Conservation (phyloP, 2,888 invertebrate genomes). For the Coelinius sp. region DNA sequence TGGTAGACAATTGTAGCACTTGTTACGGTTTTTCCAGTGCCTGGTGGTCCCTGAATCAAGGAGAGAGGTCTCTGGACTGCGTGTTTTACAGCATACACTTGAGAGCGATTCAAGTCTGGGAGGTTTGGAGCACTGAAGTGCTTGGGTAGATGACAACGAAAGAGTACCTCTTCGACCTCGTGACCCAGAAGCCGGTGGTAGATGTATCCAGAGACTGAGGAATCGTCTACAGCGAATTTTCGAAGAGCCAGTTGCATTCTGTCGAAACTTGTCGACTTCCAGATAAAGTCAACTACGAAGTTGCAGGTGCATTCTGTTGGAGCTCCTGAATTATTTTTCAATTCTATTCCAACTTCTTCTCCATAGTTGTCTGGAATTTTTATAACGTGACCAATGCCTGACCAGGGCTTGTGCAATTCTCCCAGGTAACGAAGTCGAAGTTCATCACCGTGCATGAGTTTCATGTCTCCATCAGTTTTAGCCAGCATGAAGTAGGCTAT, state of each 20-base stretch:
- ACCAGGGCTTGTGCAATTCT: conserved; percentile 95
- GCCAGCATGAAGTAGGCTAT: conserved; percentile 98
- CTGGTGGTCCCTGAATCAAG: conserved; percentile 97
- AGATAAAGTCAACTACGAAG: conserved; percentile 98
- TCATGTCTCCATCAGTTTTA: conserved; percentile 98
- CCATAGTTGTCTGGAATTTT: conserved; percentile 96
- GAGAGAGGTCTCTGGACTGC: conserved; percentile 96
- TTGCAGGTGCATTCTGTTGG: conserved; percentile 95
- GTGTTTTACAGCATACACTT: conserved; percentile 98
- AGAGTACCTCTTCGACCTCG: conserved; percentile 93
- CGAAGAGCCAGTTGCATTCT: conserved; percentile 95
- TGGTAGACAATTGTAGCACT: conserved; percentile 99
- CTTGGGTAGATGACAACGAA: conserved; percentile 93
- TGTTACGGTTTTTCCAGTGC: conserved; percentile 99
- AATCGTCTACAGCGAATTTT: conserved; percentile 96
- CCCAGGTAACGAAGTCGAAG: conserved; percentile 92
- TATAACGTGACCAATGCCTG: conserved; percentile 98
- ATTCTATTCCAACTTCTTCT: conserved; percentile 97
- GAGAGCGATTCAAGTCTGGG: conserved; percentile 97
- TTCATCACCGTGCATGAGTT: conserved; percentile 99
- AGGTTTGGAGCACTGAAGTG: conserved; percentile 97
- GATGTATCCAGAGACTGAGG: conserved; percentile 97
- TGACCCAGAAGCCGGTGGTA: conserved; percentile 97
- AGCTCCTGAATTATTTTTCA: conserved; percentile 92
- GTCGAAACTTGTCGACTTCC: conserved; percentile 99